phyloP scores from a whole-genome alignment of 2,113 vertebrate genomes.

The Chamaetylas fuelleborni region DNA sequence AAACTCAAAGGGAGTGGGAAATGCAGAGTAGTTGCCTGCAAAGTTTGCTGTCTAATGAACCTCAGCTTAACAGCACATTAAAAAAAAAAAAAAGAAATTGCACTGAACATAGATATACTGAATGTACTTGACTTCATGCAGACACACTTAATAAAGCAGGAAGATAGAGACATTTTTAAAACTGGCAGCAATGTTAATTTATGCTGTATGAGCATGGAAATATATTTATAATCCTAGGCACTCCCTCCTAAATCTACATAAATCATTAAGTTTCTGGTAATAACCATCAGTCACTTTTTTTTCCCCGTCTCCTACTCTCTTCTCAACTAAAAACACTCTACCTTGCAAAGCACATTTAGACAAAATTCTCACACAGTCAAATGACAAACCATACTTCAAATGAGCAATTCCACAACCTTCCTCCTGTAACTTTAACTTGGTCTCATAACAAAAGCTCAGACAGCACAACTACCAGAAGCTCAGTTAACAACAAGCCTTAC shows the following conservation, averaged over 20 bases:
- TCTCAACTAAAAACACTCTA: background rate
- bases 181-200: background rate
- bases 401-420: background rate
- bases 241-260: background rate
- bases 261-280: background rate
- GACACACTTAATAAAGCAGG: background rate
- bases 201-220: rapidly evolving
- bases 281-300: background rate
- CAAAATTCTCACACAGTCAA: background rate
- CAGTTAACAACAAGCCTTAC: conserved; percentile 61
- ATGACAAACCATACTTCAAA: background rate
- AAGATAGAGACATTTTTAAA: background rate
- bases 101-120: background rate
- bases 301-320: background rate
- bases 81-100: background rate
- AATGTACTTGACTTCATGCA: background rate
- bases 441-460: background rate
- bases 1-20: background rate
- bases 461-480: background rate
- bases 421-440: background rate
- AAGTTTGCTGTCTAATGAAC: background rate
- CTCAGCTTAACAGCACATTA: background rate
- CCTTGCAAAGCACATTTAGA: background rate
- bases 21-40: background rate
- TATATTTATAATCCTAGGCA: rapidly evolving